Evolutionary conservation across 2,113 vertebrate species (phyloP), one percentile per base, ranked within the genome.

Genomic region (Thymallus thymallus): DNA sequence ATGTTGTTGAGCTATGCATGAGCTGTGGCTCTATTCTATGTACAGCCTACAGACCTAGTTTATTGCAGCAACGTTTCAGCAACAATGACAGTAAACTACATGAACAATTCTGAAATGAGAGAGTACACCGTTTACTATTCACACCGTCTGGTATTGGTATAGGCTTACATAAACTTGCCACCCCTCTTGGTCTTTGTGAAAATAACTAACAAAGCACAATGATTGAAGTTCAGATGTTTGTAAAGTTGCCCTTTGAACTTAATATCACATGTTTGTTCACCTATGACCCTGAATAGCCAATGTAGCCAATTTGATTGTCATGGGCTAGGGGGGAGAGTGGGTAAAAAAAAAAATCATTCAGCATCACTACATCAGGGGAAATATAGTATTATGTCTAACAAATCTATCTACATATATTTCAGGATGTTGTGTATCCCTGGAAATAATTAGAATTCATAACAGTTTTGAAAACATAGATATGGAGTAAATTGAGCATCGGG

Each of bases 1-100:
- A 94, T 94, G 93, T 93, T 91, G 92, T 88, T 81, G 86, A 81
- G 89, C 88, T 84, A 65, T 77, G 32, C 91, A 88, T 81, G 86
- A 81, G 89, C 88, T 84, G 68, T 77, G 32, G 61, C 58, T 74
- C 51, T 41, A 41, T 41, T 41, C 84, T 85, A 63, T 41, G 83
- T 74, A 82, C 88, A 51, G 86, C 13, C 51, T 18, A 20, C 51
- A 41, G 16, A 14, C 88, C 86, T 85, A 78, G 84, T 85, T 88
- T 89, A 86, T 88, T 90, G 80, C 84, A 80, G 82, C 85, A 82
- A 81, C 82, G 76, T 75, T 82, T 80, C 80, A 82, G 79, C 51
- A 58, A 76, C 22, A 69, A 46, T 71, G 18, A 67, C 76, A 76
- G 61, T 41, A 69, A 55, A 51, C 51, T 64, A 48, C 26, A 56